Base-by-base conservation (phyloP, 2,888 invertebrate genomes). In the Chloromyia formosa region DNA sequence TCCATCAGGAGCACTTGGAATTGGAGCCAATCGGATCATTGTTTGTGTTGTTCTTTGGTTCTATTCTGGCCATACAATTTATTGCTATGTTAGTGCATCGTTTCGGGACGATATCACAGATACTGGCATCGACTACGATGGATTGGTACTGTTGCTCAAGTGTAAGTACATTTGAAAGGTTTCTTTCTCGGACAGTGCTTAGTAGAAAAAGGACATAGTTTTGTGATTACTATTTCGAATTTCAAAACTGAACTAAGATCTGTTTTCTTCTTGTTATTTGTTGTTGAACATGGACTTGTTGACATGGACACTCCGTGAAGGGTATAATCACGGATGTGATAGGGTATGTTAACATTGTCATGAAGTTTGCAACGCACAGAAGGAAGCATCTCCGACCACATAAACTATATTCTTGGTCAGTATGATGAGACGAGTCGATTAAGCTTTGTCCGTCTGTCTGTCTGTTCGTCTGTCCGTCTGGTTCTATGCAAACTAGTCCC, bases 81-180 rank as follows among this genome's bases (percentile, higher is more conserved):
- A 80, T 89, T 60, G 92, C 90, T 16, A 93, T 93, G 93, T 83
- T 93, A 77, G 87, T 91, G 80, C 93, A 93, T 87, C 89, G 93
- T 27, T 91, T 92, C 80, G 91, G 89, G 61, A 93, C 93, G 1
- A 86, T 92, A 78, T 89, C 92, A 0, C 93, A 93, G 82, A 90
- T 93, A 78, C 85, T 93, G 80, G 90, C 93, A 2, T 89, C 90
- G 16, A 92, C 92, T 0, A 87, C 88, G 77, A 84, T 90, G 75
- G 86, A 86, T 78, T 88, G 86, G 81, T 85, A 86, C 76, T 82
- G 82, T 60, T 80, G 80, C 14, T 79, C 78, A 2, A 73, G 80
- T 76, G 81, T 81, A 77, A 81, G 82, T 75, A 81, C 79, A 40
- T 20, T 64, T 35, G 27, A 7, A 35, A 7, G 27, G 27, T 35